phyloP scores from a whole-genome alignment of 1,140 invertebrate species.

The Hermatobates lingyangjiaoensis region DNA sequence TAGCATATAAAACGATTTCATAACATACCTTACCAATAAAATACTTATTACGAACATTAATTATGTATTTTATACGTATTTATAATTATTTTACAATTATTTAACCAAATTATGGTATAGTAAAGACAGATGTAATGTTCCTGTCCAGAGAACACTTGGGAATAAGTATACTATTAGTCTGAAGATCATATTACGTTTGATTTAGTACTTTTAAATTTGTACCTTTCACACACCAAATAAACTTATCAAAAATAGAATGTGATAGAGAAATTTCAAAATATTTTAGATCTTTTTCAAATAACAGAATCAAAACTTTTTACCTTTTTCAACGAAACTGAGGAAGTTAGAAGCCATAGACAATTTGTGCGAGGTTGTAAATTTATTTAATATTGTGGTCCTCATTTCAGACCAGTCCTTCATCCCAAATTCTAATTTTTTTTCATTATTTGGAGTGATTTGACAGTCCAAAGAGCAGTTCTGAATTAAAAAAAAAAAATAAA shows the following conservation, averaged over 20 bases:
- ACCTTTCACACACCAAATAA: background rate
- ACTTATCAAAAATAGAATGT: no score
- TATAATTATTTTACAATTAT: no score
- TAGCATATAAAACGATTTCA: no score
- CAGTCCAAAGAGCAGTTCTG: background rate
- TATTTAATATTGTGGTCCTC: constrained; percentile 52
- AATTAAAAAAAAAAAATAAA: background rate
- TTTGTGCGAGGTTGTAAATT: constrained; percentile 82
- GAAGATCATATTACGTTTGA: background rate
- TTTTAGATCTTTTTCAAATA: no score
- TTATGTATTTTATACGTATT: no score
- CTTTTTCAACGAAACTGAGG: no score
- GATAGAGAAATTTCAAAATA: no score
- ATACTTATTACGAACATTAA: no score
- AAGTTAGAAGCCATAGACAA: constrained; percentile 54
- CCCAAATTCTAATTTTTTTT: constrained; percentile 25
- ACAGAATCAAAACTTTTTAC: no score
- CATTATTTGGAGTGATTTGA: background rate
- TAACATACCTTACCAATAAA: no score
- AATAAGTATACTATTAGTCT: background rate
- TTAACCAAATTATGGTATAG: no score
- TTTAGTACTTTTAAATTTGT: background rate
- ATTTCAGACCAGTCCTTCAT: constrained; percentile 56
- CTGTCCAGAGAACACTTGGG: background rate
- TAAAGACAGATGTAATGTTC: background rate